These are phyloP conservation scores for Ptilodon capucinus DNA, from an alignment of 2,888 invertebrate species.

Conservation along the genomic window DNA sequence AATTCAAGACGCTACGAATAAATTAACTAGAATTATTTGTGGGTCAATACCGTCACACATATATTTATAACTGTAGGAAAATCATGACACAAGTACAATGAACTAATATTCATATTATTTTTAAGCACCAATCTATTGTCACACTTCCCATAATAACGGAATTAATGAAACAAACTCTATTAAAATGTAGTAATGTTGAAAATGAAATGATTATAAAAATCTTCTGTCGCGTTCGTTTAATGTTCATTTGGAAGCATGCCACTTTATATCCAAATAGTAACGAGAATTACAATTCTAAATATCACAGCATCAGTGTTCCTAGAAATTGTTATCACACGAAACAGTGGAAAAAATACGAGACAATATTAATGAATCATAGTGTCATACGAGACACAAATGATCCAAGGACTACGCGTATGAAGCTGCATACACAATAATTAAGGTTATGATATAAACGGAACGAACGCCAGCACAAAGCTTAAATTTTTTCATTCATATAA, in stretches of 20 bases:
- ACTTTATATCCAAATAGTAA: slow-evolving; percentile 29
- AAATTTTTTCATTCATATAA: slow-evolving; percentile 79
- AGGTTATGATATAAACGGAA: slow-evolving; percentile 74
- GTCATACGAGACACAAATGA: slow-evolving; percentile 45
- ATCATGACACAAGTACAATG: slow-evolving; percentile 32
- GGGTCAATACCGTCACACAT: slow-evolving; percentile 28
- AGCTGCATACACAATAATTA: slow-evolving; percentile 74
- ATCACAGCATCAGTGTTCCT: slow-evolving; percentile 19
- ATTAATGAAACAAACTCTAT: slow-evolving; percentile 8
- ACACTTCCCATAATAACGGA: slow-evolving; percentile 2
- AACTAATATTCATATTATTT: slow-evolving; percentile 27
- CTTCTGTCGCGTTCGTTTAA: slow-evolving; percentile 14
- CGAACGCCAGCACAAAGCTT: slow-evolving; percentile 73
- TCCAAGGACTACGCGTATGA: slow-evolving; percentile 53
- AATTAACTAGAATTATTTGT: slow-evolving; percentile 7
- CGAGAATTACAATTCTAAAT: slow-evolving; percentile 25
- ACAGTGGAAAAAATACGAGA: slow-evolving; percentile 17
- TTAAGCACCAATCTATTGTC: slow-evolving; percentile 20
- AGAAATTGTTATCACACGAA: slow-evolving; percentile 30
- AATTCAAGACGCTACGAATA: slow-evolving; percentile 6
- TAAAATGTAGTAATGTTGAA: slow-evolving; percentile 14
- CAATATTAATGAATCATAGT: slow-evolving; percentile 53
- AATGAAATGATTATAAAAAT: slow-evolving; percentile 12
- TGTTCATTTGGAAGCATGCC: slow-evolving; percentile 42
- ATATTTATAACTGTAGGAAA: slow-evolving; percentile 27